Base-by-base conservation (phyloP, 2,797 vertebrate species). In the Propithecus perrieri region DNA sequence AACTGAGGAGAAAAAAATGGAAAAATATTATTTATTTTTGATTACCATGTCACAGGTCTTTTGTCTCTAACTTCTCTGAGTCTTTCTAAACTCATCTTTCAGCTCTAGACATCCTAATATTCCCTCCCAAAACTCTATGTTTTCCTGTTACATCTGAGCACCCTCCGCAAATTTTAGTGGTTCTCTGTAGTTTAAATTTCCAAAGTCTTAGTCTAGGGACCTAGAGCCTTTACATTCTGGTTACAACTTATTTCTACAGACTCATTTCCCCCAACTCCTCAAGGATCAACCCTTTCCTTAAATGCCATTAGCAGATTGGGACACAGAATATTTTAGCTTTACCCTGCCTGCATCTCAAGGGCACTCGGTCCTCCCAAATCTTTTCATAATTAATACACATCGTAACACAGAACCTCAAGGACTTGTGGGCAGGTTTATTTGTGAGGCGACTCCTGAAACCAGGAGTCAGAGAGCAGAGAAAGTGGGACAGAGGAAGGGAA, bases 331-430 rank as follows among this genome's bases (percentile, higher is more conserved):
- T 53, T 76, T 53, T 46, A 38, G 15, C 15, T 55, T 80, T 86
- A 14, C 2, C 10, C 1, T 89, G 4, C 2, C 41, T 84, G 7
- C 15, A 67, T 76, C 22, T 72, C 53, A 80, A 33, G 1, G 1
- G 0, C 8, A 75, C 4, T 0, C 0, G 8, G 7, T 69, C 6
- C 12, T 87, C 28, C 86, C 46, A 67, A 65, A 79, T 86, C 17
- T 13, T 67, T 43, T 79, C 2, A 12, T 76, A 85, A 75, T 20
- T 57, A 13, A 63, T 30, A 86, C 24, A 67, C 33, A 53, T 20
- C n/a, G 38, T 20, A 48, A 11, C 11, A 71, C 11, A 57, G 41
- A 91, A 7, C 1, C 30, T 41, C 46, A 79, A 93, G 13, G 26
- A 18, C 17, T 74, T 41, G 3, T 24, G 15, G 75, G 28, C 28